Evolutionary conservation across 2,113 vertebrate genomes (phyloP), one percentile per base, ranked within the genome.

Genomic region (Varanus salvator): DNA sequence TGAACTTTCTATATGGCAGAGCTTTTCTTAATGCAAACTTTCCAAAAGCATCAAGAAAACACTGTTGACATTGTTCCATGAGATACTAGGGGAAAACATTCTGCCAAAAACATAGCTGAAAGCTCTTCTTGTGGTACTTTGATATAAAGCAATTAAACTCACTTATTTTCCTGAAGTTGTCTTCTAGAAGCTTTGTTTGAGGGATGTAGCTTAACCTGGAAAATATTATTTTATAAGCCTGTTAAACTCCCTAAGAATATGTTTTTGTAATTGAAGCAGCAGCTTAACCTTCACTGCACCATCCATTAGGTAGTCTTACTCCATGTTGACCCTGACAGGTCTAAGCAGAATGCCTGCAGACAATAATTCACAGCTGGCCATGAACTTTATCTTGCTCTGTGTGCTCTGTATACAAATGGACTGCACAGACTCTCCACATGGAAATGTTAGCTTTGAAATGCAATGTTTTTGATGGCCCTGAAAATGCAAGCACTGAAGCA

Each of bases 361-460:
- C 27, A 87, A 27, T 87, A 78, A 78, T 87, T 87, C 86, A 87
- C 57, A 78, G 77, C 57, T 78, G 74, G 54, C 74, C 86, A 78
- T 87, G 86, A 87, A 87, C 86, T 78, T 87, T 87, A 77, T 87
- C 78, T 78, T 87, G 50, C 57, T 87, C 86, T 50, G 86, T 87
- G 74, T 87, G 75, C 74, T 87, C 34, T 66, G 86, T 68, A 78
- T 87, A 87, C 86, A 78, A 87, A 87, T 78, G 31, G 75, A 75
- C 38, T 75, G 9, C 15, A 6, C 29, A 86, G 69, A 31, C 78
- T 80, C 69, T 74, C 50, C 52, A 57, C 71, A 86, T 38, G 50
- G 52, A 86, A 86, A 75, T 78, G 74, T 8, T 87, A 87, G 38
- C 38, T 66, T 66, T 78, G 48, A 77, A 77, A 78, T 77, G 31